Evolutionary conservation across 1,140 invertebrate genomes (phyloP), one percentile per base, ranked within the genome.

Genomic region (Cotesia vestalis): DNA sequence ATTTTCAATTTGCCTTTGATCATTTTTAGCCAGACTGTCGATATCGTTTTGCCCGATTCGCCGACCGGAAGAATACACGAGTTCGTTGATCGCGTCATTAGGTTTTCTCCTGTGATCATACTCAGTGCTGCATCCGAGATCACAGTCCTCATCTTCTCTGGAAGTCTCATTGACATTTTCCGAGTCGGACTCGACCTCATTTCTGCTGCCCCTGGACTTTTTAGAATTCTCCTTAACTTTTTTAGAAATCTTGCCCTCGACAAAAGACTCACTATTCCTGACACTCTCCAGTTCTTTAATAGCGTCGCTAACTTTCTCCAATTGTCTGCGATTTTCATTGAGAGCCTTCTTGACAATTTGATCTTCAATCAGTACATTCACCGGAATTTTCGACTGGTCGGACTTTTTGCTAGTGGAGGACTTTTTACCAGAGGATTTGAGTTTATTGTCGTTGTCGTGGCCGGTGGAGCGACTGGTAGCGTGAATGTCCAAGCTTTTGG

Each of bases 1-100:
- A 67, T 86, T 86, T 69, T 87, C 85, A 66, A 87, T 86, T 63
- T 86, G 83, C 61, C 86, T 86, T 73, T 86, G 85, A 77, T 86
- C 84, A 72, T 85, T 86, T 66, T 84, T 86, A 81, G 36, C 82
- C 77, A 38, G 52, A 4, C 51, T 71, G 0, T 83, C 84, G 34
- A 66, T 67, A 52, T 71, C 55, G 51, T 81, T 83, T 17, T 84
- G 77, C 4, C 80, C 71, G 2, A 80, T 55, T 55, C 81, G 75
- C 17, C 84, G 78, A 0, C 83, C 81, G 0, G 85, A 86, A 0
- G 81, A 73, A 17, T 85, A 85, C 1, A 77, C 36, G 11, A 83
- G 72, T 0, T 85, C 83, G 4, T 66, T 59, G 14, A 72, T 46
- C 20, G 14, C 68, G 0, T 82, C 83, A 60, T 85, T 84, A 0